Evolutionary conservation across 2,113 vertebrate genomes (phyloP), one percentile per base, ranked within the genome.

Genomic region (Pedionomus torquatus): DNA sequence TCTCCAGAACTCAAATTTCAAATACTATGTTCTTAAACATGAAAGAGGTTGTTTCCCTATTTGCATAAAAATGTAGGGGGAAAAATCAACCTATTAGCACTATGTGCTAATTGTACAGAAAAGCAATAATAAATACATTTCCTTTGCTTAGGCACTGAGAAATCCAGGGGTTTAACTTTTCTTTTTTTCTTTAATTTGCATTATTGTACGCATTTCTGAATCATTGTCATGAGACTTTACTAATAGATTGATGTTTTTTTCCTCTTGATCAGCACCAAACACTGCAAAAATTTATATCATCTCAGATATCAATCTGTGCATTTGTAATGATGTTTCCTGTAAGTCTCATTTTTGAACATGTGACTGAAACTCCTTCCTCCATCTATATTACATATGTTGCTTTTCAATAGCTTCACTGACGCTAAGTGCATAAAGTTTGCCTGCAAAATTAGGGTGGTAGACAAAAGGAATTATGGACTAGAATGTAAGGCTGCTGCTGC

Each of bases 401-500:
- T 7, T 83, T 88, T 17, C 24, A 54, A 16, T 28, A 83, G 4
- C 28, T 93, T 74, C 39, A 31, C 51, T 43, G 55, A 89, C 28
- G 41, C 18, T 51, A 74, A 65, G 6, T 55, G 17, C 26, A 49
- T 79, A 37, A 66, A 31, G 14, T 37, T 14, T 68, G 18, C 10
- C 33, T 55, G 35, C 17, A 77, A 65, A 87, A 77, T 71, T 35
- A 52, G 9, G 12, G 44, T 72, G 26, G 8, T 23, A 81, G 48
- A 68, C 7, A 58, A 55, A 74, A 51, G 9, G 41, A 89, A 55
- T 41, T 35, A 13, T 46, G 17, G 20, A 54, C 3, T 65, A 41
- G 9, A 18, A 11, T 57, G 7, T 39, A 81, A 39, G 25, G 41
- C 9, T 19, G 1, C 3, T 2, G 2, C 4, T 24, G 9, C 9